Evolutionary conservation across 2,797 vertebrate species (phyloP).

Genomic region (Poeciliopsis paucimaculata): DNA sequence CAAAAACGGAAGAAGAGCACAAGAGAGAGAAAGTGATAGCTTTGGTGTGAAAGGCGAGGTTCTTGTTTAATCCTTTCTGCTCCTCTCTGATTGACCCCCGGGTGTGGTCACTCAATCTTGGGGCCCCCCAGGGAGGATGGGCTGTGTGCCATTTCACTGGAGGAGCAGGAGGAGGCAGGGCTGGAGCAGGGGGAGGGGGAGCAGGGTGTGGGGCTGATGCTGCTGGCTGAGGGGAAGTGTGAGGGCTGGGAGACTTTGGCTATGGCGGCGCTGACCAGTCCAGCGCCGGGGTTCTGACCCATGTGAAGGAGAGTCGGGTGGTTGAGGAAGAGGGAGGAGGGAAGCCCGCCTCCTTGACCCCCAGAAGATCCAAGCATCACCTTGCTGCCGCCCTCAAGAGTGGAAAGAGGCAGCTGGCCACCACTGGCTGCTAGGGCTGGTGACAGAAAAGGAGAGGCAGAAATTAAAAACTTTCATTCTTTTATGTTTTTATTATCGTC

Average conservation of each 20-base stretch:
- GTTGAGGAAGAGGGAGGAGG: conserved; percentile 91
- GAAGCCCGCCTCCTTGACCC: conserved; percentile 82
- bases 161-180: conserved; percentile 83
- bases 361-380: conserved; percentile 85
- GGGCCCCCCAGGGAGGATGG: conserved; percentile 83
- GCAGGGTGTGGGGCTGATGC: conserved; percentile 85
- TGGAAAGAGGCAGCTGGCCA: conserved; percentile 94
- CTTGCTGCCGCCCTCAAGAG: conserved; percentile 90
- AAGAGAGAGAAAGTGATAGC: conserved; percentile 80
- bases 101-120: conserved; percentile 84
- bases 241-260: conserved; percentile 85
- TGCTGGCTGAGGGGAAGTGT: conserved; percentile 80
- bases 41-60: conserved; percentile 85
- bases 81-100: conserved; percentile 78
- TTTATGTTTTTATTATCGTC: background rate
- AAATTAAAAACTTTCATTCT: background rate
- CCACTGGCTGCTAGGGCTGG: conserved; percentile 94
- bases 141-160: conserved; percentile 83
- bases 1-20: conserved; percentile 73
- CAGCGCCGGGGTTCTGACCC: conserved; percentile 81
- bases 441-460: conserved; percentile 1
- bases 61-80: conserved; percentile 66
- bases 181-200: conserved; percentile 85
- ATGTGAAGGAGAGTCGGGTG: conserved; percentile 89
- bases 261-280: conserved; percentile 84